Evolutionary conservation across 2,888 invertebrate species (phyloP), one percentile per base, ranked within the genome.

Genomic region (Drosophila anomelani): DNA sequence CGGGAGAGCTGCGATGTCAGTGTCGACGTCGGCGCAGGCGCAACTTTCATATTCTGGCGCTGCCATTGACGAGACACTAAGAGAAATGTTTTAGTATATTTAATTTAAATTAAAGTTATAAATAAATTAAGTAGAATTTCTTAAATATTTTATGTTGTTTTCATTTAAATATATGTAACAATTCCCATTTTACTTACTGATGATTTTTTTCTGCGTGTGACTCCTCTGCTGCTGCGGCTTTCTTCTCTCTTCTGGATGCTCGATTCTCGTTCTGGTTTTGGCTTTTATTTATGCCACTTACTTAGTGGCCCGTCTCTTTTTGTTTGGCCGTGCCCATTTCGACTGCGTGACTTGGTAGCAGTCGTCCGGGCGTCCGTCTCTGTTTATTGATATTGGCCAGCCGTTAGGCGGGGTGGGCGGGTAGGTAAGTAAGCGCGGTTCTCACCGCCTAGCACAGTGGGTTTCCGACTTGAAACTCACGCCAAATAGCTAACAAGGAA

Each of bases 401-500:
- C 78, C 72, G 75, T 77, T 79, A 73, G 72, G 46, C 61, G 57
- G 62, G 59, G 20, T 54, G 23, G 56, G 61, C n/a, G 69, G 49
- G 23, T 8, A 17, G 47, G 26, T 26, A 38, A 53, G 57, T 43
- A 23, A 23, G 36, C 20, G 58, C 73, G 59, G 75, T 74, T 75
- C 74, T 59, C 74, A 74, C 57, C 63, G 38, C 13, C 71, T 71
- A 41, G 86, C 79, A 81, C 88, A 83, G 86, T 88, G 79, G 77
- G 47, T 56, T 58, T 63, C 66, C 74, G 66, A 67, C 75, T 72
- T 59, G 60, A 69, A 79, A 79, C 88, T 88, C 79, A 84, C 82
- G 84, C 76, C 81, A 88, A 81, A 84, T 86, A 79, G 81, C 77
- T 81, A 88, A 88, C 83, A 79, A 86, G 84, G 88, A 85, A 86